Conservation (phyloP, 2,113 vertebrate genomes). For the Perccottus glenii region DNA sequence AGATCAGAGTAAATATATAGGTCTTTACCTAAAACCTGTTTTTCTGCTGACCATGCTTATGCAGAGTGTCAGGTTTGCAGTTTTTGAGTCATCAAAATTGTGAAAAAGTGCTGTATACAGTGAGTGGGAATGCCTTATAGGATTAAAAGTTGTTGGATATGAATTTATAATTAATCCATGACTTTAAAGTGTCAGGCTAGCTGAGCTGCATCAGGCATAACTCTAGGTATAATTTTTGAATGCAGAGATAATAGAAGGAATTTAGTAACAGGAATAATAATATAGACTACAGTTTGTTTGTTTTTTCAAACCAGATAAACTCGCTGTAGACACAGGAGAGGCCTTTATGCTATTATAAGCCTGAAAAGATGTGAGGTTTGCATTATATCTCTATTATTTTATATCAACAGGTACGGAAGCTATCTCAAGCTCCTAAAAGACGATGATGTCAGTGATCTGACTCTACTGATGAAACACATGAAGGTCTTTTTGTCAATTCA, state of each 20-base stretch:
- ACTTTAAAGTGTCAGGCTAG: slow-evolving; percentile 15
- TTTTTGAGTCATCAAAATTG: slow-evolving; percentile 15
- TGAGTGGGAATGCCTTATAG: background rate
- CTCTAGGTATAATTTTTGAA: slow-evolving; percentile 13
- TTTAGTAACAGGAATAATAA: too few species aligned
- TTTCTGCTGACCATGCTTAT: background rate
- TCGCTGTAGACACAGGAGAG: too few species aligned
- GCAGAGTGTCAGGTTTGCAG: slow-evolving; percentile 23
- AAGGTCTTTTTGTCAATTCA: slow-evolving; percentile 85
- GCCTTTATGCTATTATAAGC: too few species aligned
- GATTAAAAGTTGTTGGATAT: slow-evolving; percentile 33
- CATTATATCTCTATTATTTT: background rate
- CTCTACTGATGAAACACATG: slow-evolving; percentile 82
- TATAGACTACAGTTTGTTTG: too few species aligned
- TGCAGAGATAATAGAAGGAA: background rate
- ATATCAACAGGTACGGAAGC: slow-evolving; percentile 84
- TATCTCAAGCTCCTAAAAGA: slow-evolving; percentile 81
- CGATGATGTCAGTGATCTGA: slow-evolving; percentile 75
- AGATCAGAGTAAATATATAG: slow-evolving; percentile 11
- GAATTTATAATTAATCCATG: slow-evolving; percentile 32
- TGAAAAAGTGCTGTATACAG: slow-evolving; percentile 1
- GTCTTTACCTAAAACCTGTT: background rate
- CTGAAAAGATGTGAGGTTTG: too few species aligned
- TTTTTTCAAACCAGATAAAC: too few species aligned
- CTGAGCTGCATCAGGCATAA: slow-evolving; percentile 1